Evolutionary conservation across 1,140 invertebrate genomes (phyloP).

Genomic region (Drosophila subpulchrella): DNA sequence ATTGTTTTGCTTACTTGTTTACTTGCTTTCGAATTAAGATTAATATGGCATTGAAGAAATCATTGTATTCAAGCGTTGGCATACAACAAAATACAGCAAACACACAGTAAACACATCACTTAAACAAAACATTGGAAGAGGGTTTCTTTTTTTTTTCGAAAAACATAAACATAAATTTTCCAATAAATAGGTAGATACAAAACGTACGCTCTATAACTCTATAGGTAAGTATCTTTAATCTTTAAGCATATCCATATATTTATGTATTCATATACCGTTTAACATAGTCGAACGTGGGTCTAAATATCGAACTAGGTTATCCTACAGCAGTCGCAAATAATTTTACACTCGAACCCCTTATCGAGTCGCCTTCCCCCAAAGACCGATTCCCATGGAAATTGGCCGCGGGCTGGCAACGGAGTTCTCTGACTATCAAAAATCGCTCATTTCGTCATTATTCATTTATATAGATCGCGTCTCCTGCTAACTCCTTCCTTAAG

Average conservation of each 20-base stretch:
- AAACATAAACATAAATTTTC: conserved; percentile 71
- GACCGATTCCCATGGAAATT: conserved; percentile 15
- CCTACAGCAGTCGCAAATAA: conserved; percentile 79
- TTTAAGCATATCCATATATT: conserved; percentile 43
- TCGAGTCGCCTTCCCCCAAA: not conserved
- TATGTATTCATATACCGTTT: conserved; percentile 51
- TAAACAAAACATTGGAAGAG: conserved; percentile 71
- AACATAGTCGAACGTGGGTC: conserved; percentile 71
- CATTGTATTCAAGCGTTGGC: conserved; percentile 61
- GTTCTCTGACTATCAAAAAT: conserved; percentile 74
- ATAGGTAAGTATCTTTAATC: conserved; percentile 49
- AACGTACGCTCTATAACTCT: conserved; percentile 54
- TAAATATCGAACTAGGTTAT: conserved; percentile 56
- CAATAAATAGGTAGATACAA: conserved; percentile 74
- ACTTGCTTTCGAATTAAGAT: conserved; percentile 64
- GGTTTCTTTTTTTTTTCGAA: conserved; percentile 20
- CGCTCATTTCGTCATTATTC: conserved; percentile 59
- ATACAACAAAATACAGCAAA: conserved; percentile 68
- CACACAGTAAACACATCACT: conserved; percentile 38
- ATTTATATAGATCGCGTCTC: conserved; percentile 44
- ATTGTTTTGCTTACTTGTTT: conserved; percentile 26
- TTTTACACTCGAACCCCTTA: conserved; percentile 64
- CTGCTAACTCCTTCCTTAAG: conserved; percentile 58
- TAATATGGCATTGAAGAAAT: conserved; percentile 82
- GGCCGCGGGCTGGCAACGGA: conserved; percentile 43